Conservation (phyloP, 2,797 vertebrate genomes). For the Neostethus bicornis region DNA sequence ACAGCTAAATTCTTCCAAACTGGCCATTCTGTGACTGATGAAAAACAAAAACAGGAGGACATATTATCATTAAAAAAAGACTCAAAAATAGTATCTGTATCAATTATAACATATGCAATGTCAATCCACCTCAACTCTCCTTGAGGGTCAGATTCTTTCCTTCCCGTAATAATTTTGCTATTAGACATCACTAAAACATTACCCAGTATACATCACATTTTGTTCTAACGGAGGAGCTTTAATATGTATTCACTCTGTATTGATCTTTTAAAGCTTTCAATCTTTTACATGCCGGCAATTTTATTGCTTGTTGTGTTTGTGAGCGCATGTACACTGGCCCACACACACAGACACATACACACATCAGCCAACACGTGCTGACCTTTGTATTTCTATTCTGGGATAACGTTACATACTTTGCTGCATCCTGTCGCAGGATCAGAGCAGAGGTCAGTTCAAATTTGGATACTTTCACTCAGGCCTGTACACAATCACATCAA, state of each 20-base stretch:
- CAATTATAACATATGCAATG: too few species aligned
- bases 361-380: conserved; percentile 3
- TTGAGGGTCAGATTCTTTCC: not conserved
- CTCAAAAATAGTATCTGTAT: not conserved
- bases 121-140: not conserved
- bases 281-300: conserved; percentile 5
- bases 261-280: conserved; percentile 22
- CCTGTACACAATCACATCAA: conserved; percentile 1
- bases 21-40: not conserved
- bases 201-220: not conserved
- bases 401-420: conserved; percentile 43
- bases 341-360: too few species aligned
- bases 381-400: conserved; percentile 39
- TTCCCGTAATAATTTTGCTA: not conserved
- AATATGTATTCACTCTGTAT: not conserved
- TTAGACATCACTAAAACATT: not conserved
- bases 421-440: conserved; percentile 43
- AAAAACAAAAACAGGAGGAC: not conserved
- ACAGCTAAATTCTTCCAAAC: not conserved
- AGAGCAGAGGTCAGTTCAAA: conserved; percentile 49
- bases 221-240: conserved; percentile 1
- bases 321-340: not conserved
- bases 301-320: conserved; percentile 17
- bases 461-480: conserved; percentile 34
- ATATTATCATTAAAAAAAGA: not conserved